Evolutionary conservation across 2,797 vertebrate species (phyloP).

Genomic region (Centroberyx gerrardi): DNA sequence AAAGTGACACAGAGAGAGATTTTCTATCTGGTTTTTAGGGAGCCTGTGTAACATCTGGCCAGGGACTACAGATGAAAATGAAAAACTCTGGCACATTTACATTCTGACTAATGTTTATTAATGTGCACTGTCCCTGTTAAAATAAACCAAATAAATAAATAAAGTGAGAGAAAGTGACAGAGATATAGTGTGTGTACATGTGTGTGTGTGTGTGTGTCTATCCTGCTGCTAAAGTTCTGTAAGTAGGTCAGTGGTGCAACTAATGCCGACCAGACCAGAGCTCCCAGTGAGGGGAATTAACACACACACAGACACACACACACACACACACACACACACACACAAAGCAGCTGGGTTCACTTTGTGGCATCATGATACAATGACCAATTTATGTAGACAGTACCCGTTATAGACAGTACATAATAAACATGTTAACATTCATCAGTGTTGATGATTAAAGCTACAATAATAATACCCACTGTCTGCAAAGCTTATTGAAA

Average conservation of each 20-base stretch:
- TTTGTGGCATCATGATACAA: constrained; percentile 34
- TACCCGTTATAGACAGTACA: background rate
- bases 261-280: constrained; percentile 30
- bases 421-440: constrained; percentile 4
- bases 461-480: background rate
- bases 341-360: constrained; percentile 47
- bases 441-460: background rate
- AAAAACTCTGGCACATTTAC: background rate
- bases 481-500: background rate
- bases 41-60: too few species aligned
- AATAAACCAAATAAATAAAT: too few species aligned
- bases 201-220: constrained; percentile 19
- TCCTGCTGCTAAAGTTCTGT: constrained; percentile 49
- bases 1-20: too few species aligned
- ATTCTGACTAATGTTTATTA: too few species aligned
- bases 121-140: too few species aligned
- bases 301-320: constrained; percentile 35
- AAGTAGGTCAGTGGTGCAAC: constrained; percentile 69
- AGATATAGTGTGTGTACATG: background rate
- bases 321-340: constrained; percentile 22
- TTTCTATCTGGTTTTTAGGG: too few species aligned
- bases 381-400: constrained; percentile 8
- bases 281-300: constrained; percentile 34
- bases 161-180: background rate
- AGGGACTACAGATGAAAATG: background rate